Evolutionary conservation across 92 coral and sea anemone species (phyloP).

Genomic region (Galaxea fascicularis): DNA sequence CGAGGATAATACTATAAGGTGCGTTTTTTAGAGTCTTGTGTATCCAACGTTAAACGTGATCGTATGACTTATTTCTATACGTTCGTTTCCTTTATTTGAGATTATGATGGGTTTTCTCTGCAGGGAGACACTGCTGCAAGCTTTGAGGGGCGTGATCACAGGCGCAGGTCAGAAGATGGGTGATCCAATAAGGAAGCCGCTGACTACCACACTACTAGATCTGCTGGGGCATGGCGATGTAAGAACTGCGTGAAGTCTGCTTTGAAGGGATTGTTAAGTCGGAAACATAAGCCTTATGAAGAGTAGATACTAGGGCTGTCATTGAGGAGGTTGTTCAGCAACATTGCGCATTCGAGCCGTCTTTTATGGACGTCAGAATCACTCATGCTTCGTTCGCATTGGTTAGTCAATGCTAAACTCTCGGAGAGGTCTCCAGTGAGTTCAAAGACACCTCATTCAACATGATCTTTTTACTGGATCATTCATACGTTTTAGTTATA

Average conservation of each 20-base stretch:
- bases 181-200: conserved; percentile 84
- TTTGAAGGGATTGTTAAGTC: no score
- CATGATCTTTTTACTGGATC: not conserved
- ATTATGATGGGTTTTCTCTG: not conserved
- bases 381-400: not conserved
- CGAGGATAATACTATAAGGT: conserved; percentile 93
- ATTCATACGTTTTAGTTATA: no score
- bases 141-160: conserved; percentile 88
- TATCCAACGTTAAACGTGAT: not conserved
- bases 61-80: not conserved
- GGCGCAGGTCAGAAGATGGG: conserved; percentile 99
- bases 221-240: conserved; percentile 94
- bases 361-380: no score
- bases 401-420: not conserved
- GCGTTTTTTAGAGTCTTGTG: not conserved
- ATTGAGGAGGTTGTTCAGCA: not conserved
- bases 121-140: conserved; percentile 95
- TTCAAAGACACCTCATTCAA: not conserved
- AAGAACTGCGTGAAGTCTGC: not conserved
- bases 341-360: not conserved
- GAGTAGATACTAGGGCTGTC: not conserved
- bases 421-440: not conserved
- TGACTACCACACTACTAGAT: conserved; percentile 77
- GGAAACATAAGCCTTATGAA: no score
- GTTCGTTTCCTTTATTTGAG: no score